Base-by-base conservation (phyloP, 30 jellyfish, hydroid and myxozoan species). In the Aurelia sp. region DNA sequence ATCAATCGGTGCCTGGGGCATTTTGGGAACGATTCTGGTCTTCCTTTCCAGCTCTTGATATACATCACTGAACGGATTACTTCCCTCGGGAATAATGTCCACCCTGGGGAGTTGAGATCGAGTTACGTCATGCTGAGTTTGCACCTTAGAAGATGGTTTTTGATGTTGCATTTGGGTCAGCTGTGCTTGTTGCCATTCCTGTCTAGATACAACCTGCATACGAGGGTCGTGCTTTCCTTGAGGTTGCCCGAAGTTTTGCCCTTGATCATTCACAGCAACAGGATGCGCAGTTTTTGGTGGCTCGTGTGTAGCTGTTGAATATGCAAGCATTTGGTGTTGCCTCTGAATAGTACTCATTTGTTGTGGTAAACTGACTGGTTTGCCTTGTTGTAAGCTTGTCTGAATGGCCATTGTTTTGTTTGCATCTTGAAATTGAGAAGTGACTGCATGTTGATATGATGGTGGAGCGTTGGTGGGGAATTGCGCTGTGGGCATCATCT, bases 1-100 rank as follows among this genome's bases (percentile, higher is more conserved):
- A 6, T 67, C 88, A 44, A 53, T 40, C 17, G 89, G 78, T 41
- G 95, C 69, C 27, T 40, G 40, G 12, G 86, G 74, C 63, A 66
- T 35, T 27, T 48, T 62, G 22, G 70, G 66, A 6, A 76, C 72
- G 0, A 12, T 78, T 68, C 65, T 75, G 10, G 85, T 22, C 76
- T 86, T 86, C 87, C 41, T 62, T 70, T 84, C 93, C 65, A 84
- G 62, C 44, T 84, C 93, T 16, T 70, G 93, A 31, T 84, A 84
- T 30, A 84, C 87, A 66, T 84, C 93, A 71, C 87, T 64, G 30
- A 84, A 74, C 23, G 93, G 93, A 35, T 71, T 71, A 47, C 93
- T 72, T 9, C 93, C 87, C 20, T 70, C 93, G 2, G 93, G 86
- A 51, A 81, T 77, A 61, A 84, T 84, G 62, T 65, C 81, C 9